A percentile compares a stretch with the other conserved stretches of the same genome.
phyloP scores from a whole-genome alignment of 1,140 invertebrate genomes.

The Lithobius niger region DNA sequence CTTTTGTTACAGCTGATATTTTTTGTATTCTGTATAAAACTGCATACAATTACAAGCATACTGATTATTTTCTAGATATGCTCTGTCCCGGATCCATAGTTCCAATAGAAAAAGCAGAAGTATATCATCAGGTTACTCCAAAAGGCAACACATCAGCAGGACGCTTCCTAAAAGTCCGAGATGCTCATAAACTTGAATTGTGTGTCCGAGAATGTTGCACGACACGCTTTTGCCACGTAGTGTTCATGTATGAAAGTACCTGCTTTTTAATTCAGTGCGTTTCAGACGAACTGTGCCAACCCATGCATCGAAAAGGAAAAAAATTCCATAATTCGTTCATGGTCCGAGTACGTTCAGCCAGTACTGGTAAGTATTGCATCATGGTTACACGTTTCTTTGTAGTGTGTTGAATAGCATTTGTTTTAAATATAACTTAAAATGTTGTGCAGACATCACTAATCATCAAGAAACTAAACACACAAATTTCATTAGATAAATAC shows the following conservation, averaged over 20 bases:
- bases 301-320: not conserved
- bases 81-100: not conserved
- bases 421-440: no score
- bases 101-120: not conserved
- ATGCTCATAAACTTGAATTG: not conserved
- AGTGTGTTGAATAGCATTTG: no score
- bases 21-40: no score
- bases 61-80: no score
- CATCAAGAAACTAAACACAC: no score
- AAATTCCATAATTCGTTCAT: slow-evolving; percentile 4
- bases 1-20: no score
- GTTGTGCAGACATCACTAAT: no score
- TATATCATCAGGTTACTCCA: not conserved
- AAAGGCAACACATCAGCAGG: slow-evolving; percentile 7
- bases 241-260: not conserved
- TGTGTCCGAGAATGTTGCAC: slow-evolving; percentile 3
- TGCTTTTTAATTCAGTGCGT: slow-evolving; percentile 3
- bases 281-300: slow-evolving; percentile 7
- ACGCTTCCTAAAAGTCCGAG: not conserved
- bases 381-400: no score
- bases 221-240: not conserved
- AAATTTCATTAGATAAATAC: no score
- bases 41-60: no score
- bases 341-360: not conserved
- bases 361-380: no score